These are phyloP conservation scores for Pandemis cinnamomeana DNA, from an alignment of 2,888 invertebrate genomes.

Conservation along the genomic window DNA sequence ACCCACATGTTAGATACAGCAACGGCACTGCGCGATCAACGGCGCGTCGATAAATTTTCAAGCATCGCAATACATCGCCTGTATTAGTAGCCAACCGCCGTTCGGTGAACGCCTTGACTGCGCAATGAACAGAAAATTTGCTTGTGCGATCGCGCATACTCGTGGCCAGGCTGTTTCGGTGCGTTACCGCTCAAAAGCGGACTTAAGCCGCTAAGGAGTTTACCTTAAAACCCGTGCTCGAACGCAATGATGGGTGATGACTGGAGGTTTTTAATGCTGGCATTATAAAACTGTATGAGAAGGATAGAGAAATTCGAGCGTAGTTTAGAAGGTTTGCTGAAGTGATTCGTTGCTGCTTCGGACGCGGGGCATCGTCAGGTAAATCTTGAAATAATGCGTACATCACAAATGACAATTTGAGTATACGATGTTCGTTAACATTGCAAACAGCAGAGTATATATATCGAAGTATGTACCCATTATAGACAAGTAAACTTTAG, in stretches of 20 bases:
- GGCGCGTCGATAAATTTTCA: not conserved
- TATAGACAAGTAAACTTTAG: no score
- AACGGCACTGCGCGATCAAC: not conserved
- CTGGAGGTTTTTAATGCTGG: not conserved
- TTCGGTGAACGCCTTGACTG: not conserved
- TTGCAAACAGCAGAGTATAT: no score
- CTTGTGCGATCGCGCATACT: not conserved
- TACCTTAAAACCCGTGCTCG: slow-evolving; percentile 43
- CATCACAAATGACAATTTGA: no score
- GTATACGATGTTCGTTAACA: no score
- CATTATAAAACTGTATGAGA: not conserved
- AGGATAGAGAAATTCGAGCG: not conserved
- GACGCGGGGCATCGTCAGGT: no score
- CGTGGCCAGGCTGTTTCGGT: slow-evolving; percentile 39
- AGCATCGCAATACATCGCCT: not conserved
- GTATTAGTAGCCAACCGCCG: not conserved
- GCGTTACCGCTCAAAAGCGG: slow-evolving; percentile 55
- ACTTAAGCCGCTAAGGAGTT: slow-evolving; percentile 55
- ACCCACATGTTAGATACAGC: slow-evolving; percentile 58
- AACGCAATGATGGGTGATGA: not conserved
- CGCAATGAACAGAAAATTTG: not conserved
- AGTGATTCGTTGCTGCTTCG: no score
- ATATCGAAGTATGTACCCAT: no score
- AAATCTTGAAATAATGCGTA: no score
- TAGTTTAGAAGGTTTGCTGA: no score